phyloP scores from a whole-genome alignment of 2,888 invertebrate species.

The Caenorhabditis imperialis region DNA sequence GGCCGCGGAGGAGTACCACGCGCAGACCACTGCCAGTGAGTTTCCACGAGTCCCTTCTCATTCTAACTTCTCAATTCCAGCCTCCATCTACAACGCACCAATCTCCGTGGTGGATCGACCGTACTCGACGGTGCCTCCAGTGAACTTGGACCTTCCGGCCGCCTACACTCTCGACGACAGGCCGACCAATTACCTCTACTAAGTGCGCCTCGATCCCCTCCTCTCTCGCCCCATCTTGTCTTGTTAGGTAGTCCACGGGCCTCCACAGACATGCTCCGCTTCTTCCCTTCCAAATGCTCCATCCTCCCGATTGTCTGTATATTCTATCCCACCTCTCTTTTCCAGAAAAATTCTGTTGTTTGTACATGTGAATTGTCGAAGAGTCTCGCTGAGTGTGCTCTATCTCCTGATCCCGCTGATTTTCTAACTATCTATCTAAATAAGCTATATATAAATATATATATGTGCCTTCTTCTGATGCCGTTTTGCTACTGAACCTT shows the following conservation, averaged over 20 bases:
- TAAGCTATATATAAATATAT: conserved; percentile 28
- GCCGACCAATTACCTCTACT: conserved; percentile 73
- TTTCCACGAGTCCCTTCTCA: neutral
- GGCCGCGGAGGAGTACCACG: conserved; percentile 72
- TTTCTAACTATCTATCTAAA: conserved; percentile 25
- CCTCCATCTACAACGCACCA: conserved; percentile 68
- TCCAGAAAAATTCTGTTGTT: conserved; percentile 53
- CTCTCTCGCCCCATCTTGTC: conserved; percentile 47
- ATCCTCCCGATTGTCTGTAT: conserved; percentile 40
- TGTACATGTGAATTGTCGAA: conserved; percentile 53
- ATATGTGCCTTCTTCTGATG: conserved; percentile 43
- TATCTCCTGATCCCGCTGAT: conserved; percentile 36
- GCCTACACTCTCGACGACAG: conserved; percentile 74
- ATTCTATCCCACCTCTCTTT: no score
- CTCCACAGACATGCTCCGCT: conserved; percentile 38
- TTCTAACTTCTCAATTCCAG: conserved; percentile 24
- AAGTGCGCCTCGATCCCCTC: conserved; percentile 4
- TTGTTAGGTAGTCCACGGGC: conserved; percentile 42
- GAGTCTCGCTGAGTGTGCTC: conserved; percentile 28
- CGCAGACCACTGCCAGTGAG: conserved; percentile 70
- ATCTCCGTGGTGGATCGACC: conserved; percentile 64
- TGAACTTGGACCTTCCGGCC: conserved; percentile 75
- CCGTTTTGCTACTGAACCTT: conserved; percentile 42
- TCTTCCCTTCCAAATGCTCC: conserved; percentile 26
- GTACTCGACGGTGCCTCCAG: conserved; percentile 67